These are phyloP conservation scores for Craniophora ligustri DNA, from an alignment of 2,888 invertebrate genomes.

Conservation along the genomic window DNA sequence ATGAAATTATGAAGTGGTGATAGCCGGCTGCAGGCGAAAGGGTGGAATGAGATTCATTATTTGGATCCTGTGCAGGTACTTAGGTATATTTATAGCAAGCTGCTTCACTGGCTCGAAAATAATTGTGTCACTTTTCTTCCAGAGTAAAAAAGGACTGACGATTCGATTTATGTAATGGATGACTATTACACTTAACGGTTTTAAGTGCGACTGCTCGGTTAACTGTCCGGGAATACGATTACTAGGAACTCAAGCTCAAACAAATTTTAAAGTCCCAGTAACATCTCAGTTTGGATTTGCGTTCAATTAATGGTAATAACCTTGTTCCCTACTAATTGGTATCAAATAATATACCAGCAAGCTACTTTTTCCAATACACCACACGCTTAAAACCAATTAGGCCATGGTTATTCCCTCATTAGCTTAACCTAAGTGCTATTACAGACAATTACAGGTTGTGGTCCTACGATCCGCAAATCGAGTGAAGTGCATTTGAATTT, in stretches of 20 bases:
- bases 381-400: neutral
- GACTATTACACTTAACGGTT: too few relatives aligned
- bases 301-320: too few relatives aligned
- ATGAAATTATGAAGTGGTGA: constrained; percentile 31
- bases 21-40: constrained; percentile 9
- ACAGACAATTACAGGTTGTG: constrained; percentile 3
- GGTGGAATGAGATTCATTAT: constrained; percentile 21
- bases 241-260: too few relatives aligned
- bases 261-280: too few relatives aligned
- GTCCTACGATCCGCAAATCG: constrained; percentile 22
- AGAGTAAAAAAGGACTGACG: neutral
- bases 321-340: too few relatives aligned
- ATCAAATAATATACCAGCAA: too few relatives aligned
- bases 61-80: constrained; percentile 10
- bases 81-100: constrained; percentile 6
- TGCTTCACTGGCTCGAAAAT: neutral
- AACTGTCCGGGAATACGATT: too few relatives aligned
- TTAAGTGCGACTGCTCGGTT: too few relatives aligned
- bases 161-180: neutral
- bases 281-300: too few relatives aligned
- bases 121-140: neutral
- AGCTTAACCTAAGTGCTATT: constrained; percentile 4
- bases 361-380: neutral
- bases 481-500: constrained; percentile 30
- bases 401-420: neutral